Evolutionary conservation across 2,113 vertebrate species (phyloP).

Genomic region (Narcine bancroftii): DNA sequence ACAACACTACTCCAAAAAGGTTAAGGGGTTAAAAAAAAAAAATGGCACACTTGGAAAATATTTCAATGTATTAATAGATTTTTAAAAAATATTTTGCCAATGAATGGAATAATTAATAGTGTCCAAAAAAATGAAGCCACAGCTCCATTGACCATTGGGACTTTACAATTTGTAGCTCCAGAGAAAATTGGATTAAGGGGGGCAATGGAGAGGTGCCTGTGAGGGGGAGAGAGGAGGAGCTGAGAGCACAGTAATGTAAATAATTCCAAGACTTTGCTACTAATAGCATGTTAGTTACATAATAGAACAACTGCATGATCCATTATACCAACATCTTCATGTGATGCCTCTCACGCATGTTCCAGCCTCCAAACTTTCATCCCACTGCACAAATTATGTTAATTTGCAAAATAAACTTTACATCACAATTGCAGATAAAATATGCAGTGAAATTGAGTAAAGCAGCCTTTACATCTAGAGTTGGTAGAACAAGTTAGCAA

Average conservation of each 20-base stretch:
- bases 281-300: neutral
- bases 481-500: no score
- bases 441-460: no score
- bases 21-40: no score
- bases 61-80: no score
- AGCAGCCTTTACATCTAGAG: no score
- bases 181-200: neutral
- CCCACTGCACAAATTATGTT: neutral
- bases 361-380: neutral
- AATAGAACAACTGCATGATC: neutral
- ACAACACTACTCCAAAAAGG: no score
- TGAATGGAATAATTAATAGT: neutral
- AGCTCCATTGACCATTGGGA: neutral
- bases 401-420: neutral
- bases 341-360: neutral
- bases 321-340: neutral
- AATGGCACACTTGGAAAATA: no score
- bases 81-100: no score
- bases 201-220: no score
- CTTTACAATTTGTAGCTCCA: neutral
- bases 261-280: neutral
- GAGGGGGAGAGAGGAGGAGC: no score
- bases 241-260: neutral
- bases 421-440: no score
- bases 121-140: neutral